Base-by-base conservation (phyloP, 2,888 invertebrate species). In the Apodemia zela region DNA sequence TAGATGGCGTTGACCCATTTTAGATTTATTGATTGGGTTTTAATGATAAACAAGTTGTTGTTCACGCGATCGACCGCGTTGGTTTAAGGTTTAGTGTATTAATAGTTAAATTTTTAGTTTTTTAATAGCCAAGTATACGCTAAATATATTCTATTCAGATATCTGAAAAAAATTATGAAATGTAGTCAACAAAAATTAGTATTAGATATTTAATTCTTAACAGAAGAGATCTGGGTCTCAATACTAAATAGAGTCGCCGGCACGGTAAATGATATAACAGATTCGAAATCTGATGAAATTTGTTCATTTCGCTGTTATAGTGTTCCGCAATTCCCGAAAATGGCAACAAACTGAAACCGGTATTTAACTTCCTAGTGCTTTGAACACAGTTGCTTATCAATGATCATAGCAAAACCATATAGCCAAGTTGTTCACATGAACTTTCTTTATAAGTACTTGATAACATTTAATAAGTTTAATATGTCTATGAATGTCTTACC, bases 351-450 rank as follows among this genome's bases (percentile, higher is more conserved):
- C 21, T 54, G 13, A 6, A 54, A 54, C 51, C 51, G 51, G 51
- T 54, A 25, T 54, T 54, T 13, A 21, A 21, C 51, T 54, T 54
- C 51, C 51, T 54, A 13, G 51, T 54, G 21, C 51, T 21, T 54
- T 11, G 51, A 21, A 54, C 51, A 54, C 51, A 21, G 49, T 51
- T 51, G 51, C 51, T 54, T 54, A 54, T 54, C 51, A 18, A 54
- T 54, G 51, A 54, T 54, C 51, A 54, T 54, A 54, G 51, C 51
- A 25, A 54, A 54, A 21, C 18, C 51, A 54, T 13, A 54, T 25
- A 21, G 25, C 51, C 13, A 25, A 25, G 51, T 8, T 54, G 51
- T 54, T 54, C 11, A 25, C 51, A 18, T 21, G 11, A 54, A 54
- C 25, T 42, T 42, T 42, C 42, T 42, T 42, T 42, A 42, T 5